Conservation (phyloP, 1,140 invertebrate genomes). For the Zaprionus inermis region DNA sequence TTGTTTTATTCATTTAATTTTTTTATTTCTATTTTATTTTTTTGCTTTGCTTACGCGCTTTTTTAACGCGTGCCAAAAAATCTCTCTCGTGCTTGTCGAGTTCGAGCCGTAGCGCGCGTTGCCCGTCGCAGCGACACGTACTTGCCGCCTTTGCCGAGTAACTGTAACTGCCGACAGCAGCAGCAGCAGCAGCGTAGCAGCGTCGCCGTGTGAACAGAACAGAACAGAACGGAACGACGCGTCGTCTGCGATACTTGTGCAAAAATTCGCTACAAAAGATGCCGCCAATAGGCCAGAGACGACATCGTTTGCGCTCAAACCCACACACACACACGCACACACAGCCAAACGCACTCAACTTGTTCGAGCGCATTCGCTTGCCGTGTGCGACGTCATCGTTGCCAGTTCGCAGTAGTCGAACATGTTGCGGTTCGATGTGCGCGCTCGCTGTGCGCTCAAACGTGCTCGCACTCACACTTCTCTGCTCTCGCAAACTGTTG, state of each 20-base stretch:
- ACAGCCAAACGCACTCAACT: too few species aligned
- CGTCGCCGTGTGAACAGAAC: constrained; percentile 55
- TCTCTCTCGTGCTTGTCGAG: neutral
- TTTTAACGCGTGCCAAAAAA: constrained; percentile 29
- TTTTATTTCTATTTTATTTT: constrained; percentile 30
- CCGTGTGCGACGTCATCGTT: constrained; percentile 64
- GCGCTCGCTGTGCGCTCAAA: constrained; percentile 23
- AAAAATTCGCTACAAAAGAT: constrained; percentile 65
- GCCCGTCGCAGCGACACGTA: constrained; percentile 14
- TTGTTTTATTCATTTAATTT: constrained; percentile 24
- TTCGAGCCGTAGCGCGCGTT: constrained; percentile 34
- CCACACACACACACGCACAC: neutral
- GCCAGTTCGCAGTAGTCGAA: constrained; percentile 18
- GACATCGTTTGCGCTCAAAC: constrained; percentile 36
- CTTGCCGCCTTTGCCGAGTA: constrained; percentile 50
- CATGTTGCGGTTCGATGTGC: constrained; percentile 45
- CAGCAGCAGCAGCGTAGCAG: constrained; percentile 13
- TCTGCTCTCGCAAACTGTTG: constrained; percentile 66
- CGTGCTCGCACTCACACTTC: neutral
- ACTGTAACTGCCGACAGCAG: constrained; percentile 51
- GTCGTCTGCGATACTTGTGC: constrained; percentile 66
- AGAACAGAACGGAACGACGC: constrained; percentile 15
- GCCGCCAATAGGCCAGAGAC: constrained; percentile 58
- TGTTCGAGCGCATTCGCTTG: too few species aligned
- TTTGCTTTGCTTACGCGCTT: constrained; percentile 15